Percentiles rank a stretch among this genome's conserved stretches.
These are phyloP conservation scores for Ceratoteleas bidentatus DNA, from an alignment of 1,140 invertebrate genomes.

Conservation along the genomic window DNA sequence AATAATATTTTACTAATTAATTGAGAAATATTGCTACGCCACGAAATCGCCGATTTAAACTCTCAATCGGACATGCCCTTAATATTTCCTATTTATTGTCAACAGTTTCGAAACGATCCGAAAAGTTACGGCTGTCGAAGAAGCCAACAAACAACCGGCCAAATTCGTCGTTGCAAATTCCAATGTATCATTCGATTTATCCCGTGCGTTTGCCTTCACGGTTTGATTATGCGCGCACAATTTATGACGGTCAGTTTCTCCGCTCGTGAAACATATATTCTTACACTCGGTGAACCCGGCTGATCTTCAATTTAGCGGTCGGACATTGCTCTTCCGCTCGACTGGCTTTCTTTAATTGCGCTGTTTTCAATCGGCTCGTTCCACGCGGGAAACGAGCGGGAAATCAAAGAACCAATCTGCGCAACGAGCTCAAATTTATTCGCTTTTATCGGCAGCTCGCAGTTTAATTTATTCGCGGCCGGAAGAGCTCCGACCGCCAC, in stretches of 20 bases:
- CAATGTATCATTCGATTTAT: conserved; percentile 41
- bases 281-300: conserved; percentile 16
- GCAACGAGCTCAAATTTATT: conserved; percentile 58
- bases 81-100: too few relatives aligned
- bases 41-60: too few relatives aligned
- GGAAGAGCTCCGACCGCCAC: conserved; percentile 29
- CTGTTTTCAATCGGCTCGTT: conserved; percentile 54
- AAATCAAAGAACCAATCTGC: conserved; percentile 66
- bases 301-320: conserved; percentile 63
- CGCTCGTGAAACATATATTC: conserved; percentile 36
- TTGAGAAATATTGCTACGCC: too few relatives aligned
- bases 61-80: too few relatives aligned
- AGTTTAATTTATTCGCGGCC: conserved; percentile 51
- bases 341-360: conserved; percentile 65
- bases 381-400: conserved; percentile 43
- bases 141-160: too few relatives aligned
- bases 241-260: conserved; percentile 46
- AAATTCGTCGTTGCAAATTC: too few relatives aligned
- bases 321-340: conserved; percentile 60
- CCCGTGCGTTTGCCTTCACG: conserved; percentile 22
- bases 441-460: conserved; percentile 48
- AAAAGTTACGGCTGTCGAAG: too few relatives aligned
- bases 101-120: too few relatives aligned
- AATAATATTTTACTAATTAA: too few relatives aligned
- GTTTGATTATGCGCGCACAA: conserved; percentile 50